Base-by-base conservation (phyloP, 1,140 invertebrate genomes). In the Metopolophium dirhodum region DNA sequence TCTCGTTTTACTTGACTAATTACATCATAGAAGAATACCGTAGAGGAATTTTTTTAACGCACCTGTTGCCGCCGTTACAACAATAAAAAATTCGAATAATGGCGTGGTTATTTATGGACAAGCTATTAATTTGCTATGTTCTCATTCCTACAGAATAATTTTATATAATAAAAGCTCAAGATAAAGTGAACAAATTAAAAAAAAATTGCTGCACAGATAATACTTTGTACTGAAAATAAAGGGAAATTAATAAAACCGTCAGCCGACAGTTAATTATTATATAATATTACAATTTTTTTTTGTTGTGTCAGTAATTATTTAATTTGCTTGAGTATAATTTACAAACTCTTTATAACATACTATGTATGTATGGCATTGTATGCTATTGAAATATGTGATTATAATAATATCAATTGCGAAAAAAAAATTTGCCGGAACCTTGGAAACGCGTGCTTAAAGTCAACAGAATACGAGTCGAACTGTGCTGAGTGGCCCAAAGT, bases 1-100 rank as follows among this genome's bases (percentile, higher is more conserved):
- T 85, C 82, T 85, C 37, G 82, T 85, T 68, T n/a, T 45, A 82
- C 77, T 37, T 85, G 61, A 85, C 37, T 85, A 85, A 85, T 85
- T 85, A 85, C 35, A 85, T 85, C 37, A 85, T 26, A 0, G n/a
- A 47, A 47, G 49, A 51, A 51, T 14, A 51, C 49, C 20, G 49
- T 18, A 1, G 18, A 85, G 37, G 82, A 85, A 41, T 85, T 23
- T 85, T 85, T 85, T 41, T 3, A 85, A 45, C 82, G 0, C 8
- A 26, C 37, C 1, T 41, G 7, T 35, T 7, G 6, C n/a, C 77
- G n/a, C 22, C n/a, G 77, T 37, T 82, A 30, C 30, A 30, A 35
- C 6, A 22, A 82, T 14, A 7, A 30, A 18, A 77, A 77, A 77
- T 77, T 9, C n/a, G 68, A 35, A 82, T 37, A 82, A 82, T 82